These are phyloP conservation scores for Perdita meconis DNA, from an alignment of 2,888 invertebrate species.

Conservation along the genomic window DNA sequence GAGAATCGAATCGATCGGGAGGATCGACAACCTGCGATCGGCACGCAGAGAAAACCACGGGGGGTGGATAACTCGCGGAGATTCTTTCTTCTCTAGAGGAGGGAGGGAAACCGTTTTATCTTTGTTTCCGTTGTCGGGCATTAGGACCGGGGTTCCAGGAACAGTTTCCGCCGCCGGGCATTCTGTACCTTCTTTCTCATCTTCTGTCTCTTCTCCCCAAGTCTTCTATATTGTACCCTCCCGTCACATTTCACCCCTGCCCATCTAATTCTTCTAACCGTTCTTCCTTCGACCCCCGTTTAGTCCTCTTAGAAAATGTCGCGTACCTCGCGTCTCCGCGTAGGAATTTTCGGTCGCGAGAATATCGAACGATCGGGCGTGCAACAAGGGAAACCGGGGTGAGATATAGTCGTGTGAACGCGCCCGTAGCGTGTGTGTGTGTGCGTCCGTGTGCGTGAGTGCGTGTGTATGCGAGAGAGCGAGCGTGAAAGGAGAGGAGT, in stretches of 20 bases:
- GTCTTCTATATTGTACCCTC: constrained; percentile 29
- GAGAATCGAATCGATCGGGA: constrained; percentile 23
- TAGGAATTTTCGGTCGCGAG: constrained; percentile 47
- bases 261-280: constrained; percentile 20
- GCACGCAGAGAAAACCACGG: constrained; percentile 17
- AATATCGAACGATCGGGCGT: neutral
- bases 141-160: constrained; percentile 61
- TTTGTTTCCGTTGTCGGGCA: constrained; percentile 69
- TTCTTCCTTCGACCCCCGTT: constrained; percentile 24
- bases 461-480: too few species aligned
- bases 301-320: constrained; percentile 58
- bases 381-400: neutral
- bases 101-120: constrained; percentile 48
- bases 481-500: constrained; percentile 23
- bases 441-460: constrained; percentile 15
- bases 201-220: constrained; percentile 24
- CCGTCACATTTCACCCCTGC: constrained; percentile 30
- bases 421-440: constrained; percentile 6
- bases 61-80: constrained; percentile 34
- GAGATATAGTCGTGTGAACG: neutral
- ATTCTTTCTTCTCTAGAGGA: too few species aligned
- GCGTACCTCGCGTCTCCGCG: constrained; percentile 51
- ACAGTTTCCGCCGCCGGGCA: constrained; percentile 63
- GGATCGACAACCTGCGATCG: constrained; percentile 42
- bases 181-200: constrained; percentile 62